Base-by-base conservation (phyloP, 2,888 invertebrate genomes). In the Drosophila siamana region DNA sequence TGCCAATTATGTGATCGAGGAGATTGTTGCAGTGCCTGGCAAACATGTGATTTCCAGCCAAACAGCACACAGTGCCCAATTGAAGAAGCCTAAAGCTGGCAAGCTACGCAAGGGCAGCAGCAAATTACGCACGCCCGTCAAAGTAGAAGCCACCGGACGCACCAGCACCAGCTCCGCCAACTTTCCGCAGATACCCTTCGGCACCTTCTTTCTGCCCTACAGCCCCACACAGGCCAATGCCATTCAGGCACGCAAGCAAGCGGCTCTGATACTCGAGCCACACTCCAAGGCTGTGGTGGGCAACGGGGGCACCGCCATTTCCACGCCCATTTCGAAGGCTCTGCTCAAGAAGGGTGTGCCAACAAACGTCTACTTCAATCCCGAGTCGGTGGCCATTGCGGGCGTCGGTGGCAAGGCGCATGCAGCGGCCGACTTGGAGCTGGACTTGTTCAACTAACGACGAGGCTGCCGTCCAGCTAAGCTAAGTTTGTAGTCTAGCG, bases 321-420 rank as follows among this genome's bases (percentile, higher is more conserved):
- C 96, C 2, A 94, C 94, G 54, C 96, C 96, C 11, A 90, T 95
- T 65, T 95, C 96, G 0, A 93, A 93, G 74, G 96, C 96, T 7
- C 90, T 95, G 26, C 92, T 96, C 13, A 93, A 94, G 59, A 93
- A 93, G 72, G 94, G 95, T 22, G 93, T 93, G 41, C 93, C 93
- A 60, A 95, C 94, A 0, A 94, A 94, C 67, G 94, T 96, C 47
- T 91, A 94, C 16, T 95, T 95, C 86, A 93, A 94, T 70, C 96
- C 96, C 2, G 93, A 94, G 67, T 95, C 96, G 0, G 93, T 95
- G 0, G 96, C 96, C 2, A 93, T 96, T 4, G 96, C 94, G 2
- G 96, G 96, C 5, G 95, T 95, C 30, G 96, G 96, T 4, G 96
- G 96, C 7, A 94, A 95, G 50, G 96, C 96, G 0, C 95, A 96